Evolutionary conservation across 2,113 vertebrate genomes (phyloP).

Genomic region (Amblyopsis rosae): DNA sequence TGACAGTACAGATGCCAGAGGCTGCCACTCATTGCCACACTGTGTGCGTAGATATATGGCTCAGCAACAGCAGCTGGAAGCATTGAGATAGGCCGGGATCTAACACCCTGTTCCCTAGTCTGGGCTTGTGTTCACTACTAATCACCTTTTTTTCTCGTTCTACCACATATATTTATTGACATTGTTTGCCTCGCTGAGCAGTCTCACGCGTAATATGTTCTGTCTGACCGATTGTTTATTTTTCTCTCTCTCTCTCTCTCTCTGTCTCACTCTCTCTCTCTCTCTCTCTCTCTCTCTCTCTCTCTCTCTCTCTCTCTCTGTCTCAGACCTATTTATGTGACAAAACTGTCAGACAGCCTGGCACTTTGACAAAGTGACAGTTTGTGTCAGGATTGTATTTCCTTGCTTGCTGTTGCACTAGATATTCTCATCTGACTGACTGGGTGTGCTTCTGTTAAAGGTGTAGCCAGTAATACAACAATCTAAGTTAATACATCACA

Average conservation of each 20-base stretch:
- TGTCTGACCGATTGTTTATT: not conserved
- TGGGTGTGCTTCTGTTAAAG: not conserved
- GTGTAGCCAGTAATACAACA: not conserved
- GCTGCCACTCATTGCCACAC: slow-evolving; percentile 63
- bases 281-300: not conserved
- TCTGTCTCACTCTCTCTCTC: not conserved
- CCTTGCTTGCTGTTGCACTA: not conserved
- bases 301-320: not conserved
- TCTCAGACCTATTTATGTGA: not conserved
- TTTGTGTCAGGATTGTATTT: slow-evolving; percentile 1
- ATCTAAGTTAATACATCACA: not conserved
- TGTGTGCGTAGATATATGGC: slow-evolving; percentile 28
- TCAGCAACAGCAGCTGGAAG: slow-evolving; percentile 21
- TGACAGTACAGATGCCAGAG: slow-evolving; percentile 57
- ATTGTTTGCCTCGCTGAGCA: slow-evolving; percentile 7
- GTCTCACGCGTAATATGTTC: not conserved
- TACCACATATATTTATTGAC: not conserved
- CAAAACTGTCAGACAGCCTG: not conserved
- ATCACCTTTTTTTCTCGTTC: too few species aligned
- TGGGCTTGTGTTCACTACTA: not conserved
- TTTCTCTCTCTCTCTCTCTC: slow-evolving; percentile 1
- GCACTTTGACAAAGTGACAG: not conserved
- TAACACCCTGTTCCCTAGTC: slow-evolving; percentile 8
- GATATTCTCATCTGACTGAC: not conserved
- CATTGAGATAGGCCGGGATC: slow-evolving; percentile 34